Conservation (phyloP, 1,140 invertebrate species). For the Glomeris maerens region DNA sequence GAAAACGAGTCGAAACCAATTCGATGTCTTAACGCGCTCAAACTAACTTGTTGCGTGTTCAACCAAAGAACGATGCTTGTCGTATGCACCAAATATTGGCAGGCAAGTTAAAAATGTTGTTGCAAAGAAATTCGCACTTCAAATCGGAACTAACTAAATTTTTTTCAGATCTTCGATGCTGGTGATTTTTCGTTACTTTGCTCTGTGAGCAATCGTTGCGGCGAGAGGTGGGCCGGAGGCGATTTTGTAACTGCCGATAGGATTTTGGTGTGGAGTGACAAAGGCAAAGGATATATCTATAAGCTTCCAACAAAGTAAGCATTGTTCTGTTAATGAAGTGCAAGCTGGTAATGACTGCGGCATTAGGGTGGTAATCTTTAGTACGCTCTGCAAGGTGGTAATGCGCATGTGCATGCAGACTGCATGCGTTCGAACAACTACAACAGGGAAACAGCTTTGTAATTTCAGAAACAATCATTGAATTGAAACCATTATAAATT, state of each 20-base stretch:
- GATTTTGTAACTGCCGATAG: constrained; percentile 81
- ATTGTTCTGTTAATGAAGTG: constrained; percentile 16
- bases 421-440: too few species aligned
- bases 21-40: constrained; percentile 79
- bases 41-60: constrained; percentile 81
- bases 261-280: constrained; percentile 83
- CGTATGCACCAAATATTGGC: constrained; percentile 93
- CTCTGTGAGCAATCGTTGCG: constrained; percentile 58
- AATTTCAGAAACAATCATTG: too few species aligned
- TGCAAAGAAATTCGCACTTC: not conserved
- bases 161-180: constrained; percentile 63
- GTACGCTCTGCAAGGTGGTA: too few species aligned
- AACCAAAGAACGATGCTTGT: constrained; percentile 94
- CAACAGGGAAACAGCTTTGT: too few species aligned
- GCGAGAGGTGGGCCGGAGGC: constrained; percentile 86
- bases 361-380: too few species aligned
- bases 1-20: constrained; percentile 98
- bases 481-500: too few species aligned
- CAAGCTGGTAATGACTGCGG: too few species aligned
- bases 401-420: too few species aligned
- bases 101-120: constrained; percentile 44
- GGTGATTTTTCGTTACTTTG: constrained; percentile 89
- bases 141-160: too few species aligned
- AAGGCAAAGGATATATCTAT: constrained; percentile 86
- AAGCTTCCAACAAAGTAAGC: constrained; percentile 88